Conservation (phyloP, 2,888 invertebrate genomes). For the Ophion ventricosus region DNA sequence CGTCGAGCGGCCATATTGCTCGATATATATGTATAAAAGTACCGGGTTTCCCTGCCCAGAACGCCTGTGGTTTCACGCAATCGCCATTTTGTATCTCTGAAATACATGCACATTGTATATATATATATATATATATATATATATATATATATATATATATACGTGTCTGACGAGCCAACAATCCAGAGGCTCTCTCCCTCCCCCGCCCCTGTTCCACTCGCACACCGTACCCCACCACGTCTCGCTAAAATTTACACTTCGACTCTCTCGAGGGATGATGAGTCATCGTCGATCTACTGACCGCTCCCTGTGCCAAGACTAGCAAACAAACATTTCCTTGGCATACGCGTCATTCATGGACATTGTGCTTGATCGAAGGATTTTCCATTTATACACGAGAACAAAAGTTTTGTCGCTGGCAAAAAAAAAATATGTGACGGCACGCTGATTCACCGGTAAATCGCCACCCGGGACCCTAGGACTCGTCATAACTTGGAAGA, state of each 20-base stretch:
- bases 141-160: conserved; percentile 11
- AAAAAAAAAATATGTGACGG: neutral
- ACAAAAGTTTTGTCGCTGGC: neutral
- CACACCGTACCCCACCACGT: neutral
- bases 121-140: neutral
- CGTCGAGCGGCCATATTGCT: conserved; percentile 66
- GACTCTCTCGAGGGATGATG: conserved; percentile 58
- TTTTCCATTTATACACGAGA: neutral
- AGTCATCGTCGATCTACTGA: conserved; percentile 58
- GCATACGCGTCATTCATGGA: conserved; percentile 11
- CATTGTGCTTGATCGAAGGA: conserved; percentile 12
- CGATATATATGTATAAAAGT: conserved; percentile 62
- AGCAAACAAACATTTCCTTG: conserved; percentile 42
- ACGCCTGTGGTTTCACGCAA: conserved; percentile 64
- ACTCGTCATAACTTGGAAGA: neutral
- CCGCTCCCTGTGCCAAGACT: conserved; percentile 52
- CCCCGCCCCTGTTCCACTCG: conserved; percentile 11
- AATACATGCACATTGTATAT: conserved; percentile 19
- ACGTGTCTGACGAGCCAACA: neutral
- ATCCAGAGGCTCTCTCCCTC: conserved; percentile 32
- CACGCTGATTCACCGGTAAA: conserved; percentile 24
- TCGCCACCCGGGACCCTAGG: neutral
- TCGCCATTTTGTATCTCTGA: conserved; percentile 72
- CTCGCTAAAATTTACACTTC: conserved; percentile 11
- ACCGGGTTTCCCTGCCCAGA: conserved; percentile 33